A percentile compares a stretch with the other conserved stretches of the same genome.
These are phyloP conservation scores for Cerceris rybyensis DNA, from an alignment of 2,888 invertebrate species.

Conservation along the genomic window DNA sequence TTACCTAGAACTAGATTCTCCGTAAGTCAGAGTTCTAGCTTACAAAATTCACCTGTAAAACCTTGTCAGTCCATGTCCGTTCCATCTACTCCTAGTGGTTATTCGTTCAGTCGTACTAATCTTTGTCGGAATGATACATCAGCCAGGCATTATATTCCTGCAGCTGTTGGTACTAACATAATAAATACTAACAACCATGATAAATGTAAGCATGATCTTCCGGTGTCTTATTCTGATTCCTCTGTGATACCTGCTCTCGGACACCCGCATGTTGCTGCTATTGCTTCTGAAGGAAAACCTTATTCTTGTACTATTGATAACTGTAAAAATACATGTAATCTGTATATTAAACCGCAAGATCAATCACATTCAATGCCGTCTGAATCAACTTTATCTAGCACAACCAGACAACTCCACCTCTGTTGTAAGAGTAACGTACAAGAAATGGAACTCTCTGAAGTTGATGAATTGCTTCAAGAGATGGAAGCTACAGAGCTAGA, in stretches of 20 bases:
- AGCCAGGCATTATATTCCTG: conserved; percentile 16
- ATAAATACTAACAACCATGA: conserved; percentile 57
- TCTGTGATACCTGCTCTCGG: conserved; percentile 46
- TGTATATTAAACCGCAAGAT: conserved; percentile 51
- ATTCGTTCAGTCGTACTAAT: conserved; percentile 52
- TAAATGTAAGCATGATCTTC: conserved; percentile 69
- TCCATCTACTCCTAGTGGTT: conserved; percentile 73
- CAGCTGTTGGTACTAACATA: conserved; percentile 54
- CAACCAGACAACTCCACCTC: conserved; percentile 60
- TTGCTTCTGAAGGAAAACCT: conserved; percentile 56
- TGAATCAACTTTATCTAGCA: conserved; percentile 64
- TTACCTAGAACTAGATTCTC: conserved; percentile 64
- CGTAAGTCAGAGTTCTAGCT: conserved; percentile 70
- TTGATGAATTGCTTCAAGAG: conserved; percentile 80
- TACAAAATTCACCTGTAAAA: conserved; percentile 72
- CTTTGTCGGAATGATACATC: conserved; percentile 42
- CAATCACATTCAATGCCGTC: conserved; percentile 63
- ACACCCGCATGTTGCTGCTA: conserved; percentile 68
- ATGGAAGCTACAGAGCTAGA: conserved; percentile 81
- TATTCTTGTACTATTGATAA: conserved; percentile 40
- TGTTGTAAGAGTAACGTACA: conserved; percentile 58
- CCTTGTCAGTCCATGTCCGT: conserved; percentile 70
- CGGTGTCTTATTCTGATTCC: conserved; percentile 63
- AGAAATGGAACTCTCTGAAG: conserved; percentile 79
- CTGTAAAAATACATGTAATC: conserved; percentile 53